phyloP scores from a whole-genome alignment of 2,113 vertebrate genomes.

The sheep (Ovis aries) region ARS-UI_Ramb_v3.0 NC_056066.1:54303001-54303500 shows the following conservation, averaged over 20 bases:
- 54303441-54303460: neutral
- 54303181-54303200: no score
- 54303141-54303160: neutral
- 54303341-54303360: neutral
- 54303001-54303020: neutral
- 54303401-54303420: neutral
- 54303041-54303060: neutral
- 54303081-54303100: neutral
- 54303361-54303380: neutral
- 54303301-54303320: fast-evolving
- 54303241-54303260: neutral
- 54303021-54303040: neutral
- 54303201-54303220: neutral
- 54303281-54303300: neutral
- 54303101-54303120: neutral
- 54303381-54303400: neutral
- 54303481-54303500: neutral
- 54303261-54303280: neutral
- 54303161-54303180: neutral
- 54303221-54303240: neutral
- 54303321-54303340: neutral
- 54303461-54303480: neutral
- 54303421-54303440: neutral
- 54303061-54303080: neutral
- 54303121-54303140: neutral